Evolutionary conservation across 2,888 invertebrate genomes (phyloP), one percentile per base, ranked within the genome.

Genomic region (Eurois occulta): DNA sequence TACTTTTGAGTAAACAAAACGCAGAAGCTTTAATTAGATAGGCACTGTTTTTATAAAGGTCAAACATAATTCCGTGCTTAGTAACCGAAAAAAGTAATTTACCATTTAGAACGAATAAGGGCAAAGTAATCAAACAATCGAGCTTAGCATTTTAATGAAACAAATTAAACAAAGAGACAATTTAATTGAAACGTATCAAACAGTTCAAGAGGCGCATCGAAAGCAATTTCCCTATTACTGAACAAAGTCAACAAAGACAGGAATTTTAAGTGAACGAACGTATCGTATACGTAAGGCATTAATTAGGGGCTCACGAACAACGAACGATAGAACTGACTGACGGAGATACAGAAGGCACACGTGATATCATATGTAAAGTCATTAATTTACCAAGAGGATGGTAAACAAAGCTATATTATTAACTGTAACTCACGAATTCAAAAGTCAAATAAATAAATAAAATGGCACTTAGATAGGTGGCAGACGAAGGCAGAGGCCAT

Each of bases 281-380:
- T 79, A 82, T 85, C 81, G 86, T 77, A 62, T 79, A 69, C 77
- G 69, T 72, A 75, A 83, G 72, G 66, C 77, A 86, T 89, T 89
- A 88, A 89, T 86, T 86, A 89, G 60, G 69, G 46, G 69, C 81
- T 85, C 85, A 87, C 81, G 83, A 75, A 62, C 76, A 69, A 87
- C 81, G 83, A 75, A 62, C 76, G 71, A 75, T 76, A 69, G 11
- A 48, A 68, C 7, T 35, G 52, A 67, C 46, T 8, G 11, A 41
- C 41, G 0, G 2, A 0, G 13, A 6, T 10, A 4, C 70, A 84
- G 87, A 84, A 84, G 83, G 71, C 18, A 74, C 35, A 32, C 28
- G 43, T n/a, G 16, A 3, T 16, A n/a, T n/a, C n/a, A n/a, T n/a
- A 16, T 11, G 21, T 38, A 21, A n/a, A 1, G 38, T 65, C n/a